Base-by-base conservation (phyloP, 2,888 invertebrate genomes). In the Pterostichus madidus region DNA sequence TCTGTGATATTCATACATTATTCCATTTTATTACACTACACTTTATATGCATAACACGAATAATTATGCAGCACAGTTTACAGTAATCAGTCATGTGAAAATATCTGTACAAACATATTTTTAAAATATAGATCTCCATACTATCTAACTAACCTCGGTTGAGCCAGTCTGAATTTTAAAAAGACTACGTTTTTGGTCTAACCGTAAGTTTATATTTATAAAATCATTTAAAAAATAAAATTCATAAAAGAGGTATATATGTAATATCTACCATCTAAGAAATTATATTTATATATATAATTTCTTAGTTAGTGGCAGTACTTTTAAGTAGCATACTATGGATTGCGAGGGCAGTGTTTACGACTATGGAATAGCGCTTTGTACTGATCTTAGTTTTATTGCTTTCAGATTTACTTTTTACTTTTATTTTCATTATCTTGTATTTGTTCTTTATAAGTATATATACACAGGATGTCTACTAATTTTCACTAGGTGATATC, bases 81-180 rank as follows among this genome's bases (percentile, higher is more conserved):
- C 71, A 81, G 46, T 81, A 75, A 73, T 81, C 81, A 81, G 81
- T 81, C 81, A 75, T 81, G 81, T 49, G 81, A 81, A 80, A 81
- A 81, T 81, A 81, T 81, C 81, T 81, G 81, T 81, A 81, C 81
- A 81, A 81, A 81, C 81, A 81, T 81, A 81, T 81, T 81, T 81
- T 73, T 75, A 81, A 81, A 81, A 81, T 81, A 81, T 81, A 81
- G 59, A 81, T 81, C 61, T 81, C 80, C 68, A 5, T 53, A 49
- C 49, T 52, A 52, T 68, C 73, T 75, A 81, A 73, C 80, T 80
- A 81, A 75, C 61, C 75, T 73, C 81, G 61, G 59, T 61, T 81
- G 75, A 81, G 75, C 81, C 81, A 75, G 49, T 81, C 61, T 59
- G 64, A 64, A 79, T 79, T 61, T 68, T 64, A 79, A 52, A 79